Conservation (phyloP, 2,113 vertebrate genomes). For the Phodopus roborovskii region DNA sequence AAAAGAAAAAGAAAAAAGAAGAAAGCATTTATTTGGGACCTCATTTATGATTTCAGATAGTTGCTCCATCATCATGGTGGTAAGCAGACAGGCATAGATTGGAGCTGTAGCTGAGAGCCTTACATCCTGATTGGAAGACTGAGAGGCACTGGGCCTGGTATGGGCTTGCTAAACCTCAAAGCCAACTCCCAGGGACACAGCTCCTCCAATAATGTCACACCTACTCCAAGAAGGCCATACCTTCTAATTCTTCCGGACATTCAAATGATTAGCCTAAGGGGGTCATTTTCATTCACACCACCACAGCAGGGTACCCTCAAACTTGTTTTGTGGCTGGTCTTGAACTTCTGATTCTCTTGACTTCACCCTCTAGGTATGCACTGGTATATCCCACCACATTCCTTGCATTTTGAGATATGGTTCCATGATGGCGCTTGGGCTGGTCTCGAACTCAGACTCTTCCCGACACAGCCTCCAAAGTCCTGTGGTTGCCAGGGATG, state of each 20-base stretch:
- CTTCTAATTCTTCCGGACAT: background rate
- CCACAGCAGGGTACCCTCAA: background rate
- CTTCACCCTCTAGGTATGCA: background rate
- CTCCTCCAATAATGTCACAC: background rate
- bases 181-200: background rate
- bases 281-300: background rate
- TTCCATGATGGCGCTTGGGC: background rate
- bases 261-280: background rate
- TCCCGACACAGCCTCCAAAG: background rate
- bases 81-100: background rate
- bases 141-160: background rate
- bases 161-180: background rate
- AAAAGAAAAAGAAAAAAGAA: no score
- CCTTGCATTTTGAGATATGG: background rate
- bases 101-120: background rate
- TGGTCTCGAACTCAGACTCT: background rate
- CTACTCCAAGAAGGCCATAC: background rate
- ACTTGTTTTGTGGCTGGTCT: background rate
- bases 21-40: background rate
- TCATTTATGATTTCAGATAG: background rate
- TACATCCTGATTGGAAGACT: background rate
- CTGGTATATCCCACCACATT: background rate
- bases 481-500: background rate
- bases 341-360: background rate
- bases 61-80: background rate